Evolutionary conservation across 2,888 invertebrate genomes (phyloP), one percentile per base, ranked within the genome.

Genomic region (Tridacna gigas): DNA sequence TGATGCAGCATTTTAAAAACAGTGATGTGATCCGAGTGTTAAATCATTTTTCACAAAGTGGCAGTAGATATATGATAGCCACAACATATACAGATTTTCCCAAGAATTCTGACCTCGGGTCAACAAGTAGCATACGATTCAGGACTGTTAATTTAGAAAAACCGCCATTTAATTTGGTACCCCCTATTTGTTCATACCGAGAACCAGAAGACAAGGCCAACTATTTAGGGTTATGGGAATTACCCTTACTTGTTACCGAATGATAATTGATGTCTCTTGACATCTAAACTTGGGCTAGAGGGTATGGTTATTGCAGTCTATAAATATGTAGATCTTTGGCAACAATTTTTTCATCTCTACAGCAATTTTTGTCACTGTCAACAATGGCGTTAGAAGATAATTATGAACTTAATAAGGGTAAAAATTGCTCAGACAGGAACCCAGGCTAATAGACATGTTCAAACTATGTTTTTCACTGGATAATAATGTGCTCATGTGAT

Each of bases 1-100:
- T 67, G 67, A 67, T 67, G 67, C 67, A 67, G 20, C 67, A 67
- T 67, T 45, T 67, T 45, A 67, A 67, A 67, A 67, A 67, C n/a
- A 67, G 67, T 45, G 67, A 67, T 20, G 45, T 67, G 18, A 67
- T 45, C 3, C 13, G 67, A 37, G n/a, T 20, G 28, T 67, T 67
- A 45, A n/a, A 12, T 12, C 67, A 45, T 45, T 67, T 67, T 67
- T 67, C 67, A 0, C 37, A 67, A 11, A 67, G 67, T 45, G 67
- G 67, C 15, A 45, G 45, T 18, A 67, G 45, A 67, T 67, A 45
- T n/a, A 67, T 67, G 67, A 67, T 67, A 15, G 67, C 67, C 9
- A 67, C 67, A 45, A 67, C 67, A 18, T 45, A 67, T 45, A n/a
- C 67, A 45, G 20, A 20, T 9, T 45, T 67, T 37, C 7, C 67